Evolutionary conservation across 2,797 vertebrate genomes (phyloP).

Genomic region (Sebastes ruberrimus): DNA sequence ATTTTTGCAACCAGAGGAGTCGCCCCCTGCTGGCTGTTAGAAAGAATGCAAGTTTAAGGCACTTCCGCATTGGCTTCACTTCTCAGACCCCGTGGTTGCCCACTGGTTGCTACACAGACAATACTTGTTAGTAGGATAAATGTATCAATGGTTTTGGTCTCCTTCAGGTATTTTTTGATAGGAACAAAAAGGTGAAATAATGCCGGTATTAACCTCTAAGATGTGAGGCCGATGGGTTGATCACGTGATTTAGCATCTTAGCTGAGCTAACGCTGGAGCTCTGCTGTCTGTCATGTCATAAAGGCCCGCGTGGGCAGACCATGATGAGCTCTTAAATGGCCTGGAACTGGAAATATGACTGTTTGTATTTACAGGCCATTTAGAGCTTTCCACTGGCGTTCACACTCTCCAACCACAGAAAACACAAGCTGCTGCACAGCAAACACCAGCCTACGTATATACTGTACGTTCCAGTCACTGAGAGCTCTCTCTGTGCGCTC

Average conservation of each 20-base stretch:
- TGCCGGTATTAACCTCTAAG: background rate
- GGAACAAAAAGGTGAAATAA: background rate
- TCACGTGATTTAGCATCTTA: background rate
- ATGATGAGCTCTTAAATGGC: constrained; percentile 67
- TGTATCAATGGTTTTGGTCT: background rate
- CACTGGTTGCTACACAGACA: no score
- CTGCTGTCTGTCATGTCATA: constrained; percentile 47
- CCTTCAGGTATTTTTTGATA: background rate
- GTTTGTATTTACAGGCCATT: constrained; percentile 73
- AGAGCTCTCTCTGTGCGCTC: constrained; percentile 59
- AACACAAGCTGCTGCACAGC: constrained; percentile 40
- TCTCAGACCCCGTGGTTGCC: no score
- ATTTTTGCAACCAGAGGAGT: no score
- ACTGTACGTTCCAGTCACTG: constrained; percentile 21
- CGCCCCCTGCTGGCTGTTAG: no score
- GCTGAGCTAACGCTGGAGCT: background rate
- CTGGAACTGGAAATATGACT: constrained; percentile 71
- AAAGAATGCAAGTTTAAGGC: no score
- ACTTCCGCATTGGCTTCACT: no score
- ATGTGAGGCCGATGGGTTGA: background rate
- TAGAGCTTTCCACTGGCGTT: constrained; percentile 73
- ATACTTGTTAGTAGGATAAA: background rate
- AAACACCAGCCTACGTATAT: constrained; percentile 45
- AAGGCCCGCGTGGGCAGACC: constrained; percentile 32
- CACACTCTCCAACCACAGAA: constrained; percentile 57